Conservation (phyloP, 1,140 invertebrate genomes). For the Thrips palmi region DNA sequence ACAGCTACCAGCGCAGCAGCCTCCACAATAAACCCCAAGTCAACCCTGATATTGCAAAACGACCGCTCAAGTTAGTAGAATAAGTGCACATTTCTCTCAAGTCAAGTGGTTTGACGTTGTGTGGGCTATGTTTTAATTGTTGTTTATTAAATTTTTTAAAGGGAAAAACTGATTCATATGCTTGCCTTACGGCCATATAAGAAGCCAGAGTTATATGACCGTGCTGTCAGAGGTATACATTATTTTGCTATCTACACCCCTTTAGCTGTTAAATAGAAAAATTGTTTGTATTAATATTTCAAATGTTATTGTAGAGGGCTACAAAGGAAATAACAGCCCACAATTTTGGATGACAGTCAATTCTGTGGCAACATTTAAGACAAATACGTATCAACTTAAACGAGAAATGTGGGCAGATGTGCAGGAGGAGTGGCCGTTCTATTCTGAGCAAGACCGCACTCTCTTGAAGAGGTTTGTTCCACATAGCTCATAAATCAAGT, state of each 20-base stretch:
- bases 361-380: constrained; percentile 57
- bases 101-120: constrained; percentile 3
- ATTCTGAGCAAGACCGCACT: constrained; percentile 70
- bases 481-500: neutral
- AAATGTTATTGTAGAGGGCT: constrained; percentile 50
- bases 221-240: constrained; percentile 40
- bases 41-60: neutral
- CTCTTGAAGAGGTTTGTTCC: constrained; percentile 53
- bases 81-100: too few relatives aligned
- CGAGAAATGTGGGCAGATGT: constrained; percentile 82
- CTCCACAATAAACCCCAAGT: too few relatives aligned
- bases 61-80: neutral
- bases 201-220: constrained; percentile 69
- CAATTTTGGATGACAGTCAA: constrained; percentile 46
- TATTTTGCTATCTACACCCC: constrained; percentile 1
- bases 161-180: constrained; percentile 82
- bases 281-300: neutral
- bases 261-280: neutral
- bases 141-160: constrained; percentile 30
- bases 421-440: constrained; percentile 85
- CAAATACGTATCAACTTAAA: constrained; percentile 73
- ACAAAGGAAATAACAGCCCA: constrained; percentile 63
- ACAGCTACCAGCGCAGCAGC: too few relatives aligned
- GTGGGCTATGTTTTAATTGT: constrained; percentile 13
- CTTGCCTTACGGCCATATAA: constrained; percentile 81